phyloP scores from a whole-genome alignment of 1,140 invertebrate genomes.

The Micrasema minimum region DNA sequence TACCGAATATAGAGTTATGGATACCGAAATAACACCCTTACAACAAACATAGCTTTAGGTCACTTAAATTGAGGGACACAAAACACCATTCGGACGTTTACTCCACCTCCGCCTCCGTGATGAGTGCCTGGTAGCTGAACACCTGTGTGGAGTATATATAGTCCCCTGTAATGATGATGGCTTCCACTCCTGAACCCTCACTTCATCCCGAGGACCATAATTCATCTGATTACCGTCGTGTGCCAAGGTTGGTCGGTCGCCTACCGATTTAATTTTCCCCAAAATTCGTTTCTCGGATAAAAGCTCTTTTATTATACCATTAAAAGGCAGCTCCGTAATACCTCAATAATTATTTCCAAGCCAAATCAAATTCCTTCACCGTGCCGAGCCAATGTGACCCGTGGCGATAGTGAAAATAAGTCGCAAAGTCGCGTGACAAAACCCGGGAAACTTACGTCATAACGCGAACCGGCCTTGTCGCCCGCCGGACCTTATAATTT shows the following conservation, averaged over 20 bases:
- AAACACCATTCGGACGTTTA: constrained; percentile 17
- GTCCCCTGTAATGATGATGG: constrained; percentile 15
- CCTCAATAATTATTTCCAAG: constrained; percentile 32
- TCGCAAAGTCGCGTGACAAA: constrained; percentile 29
- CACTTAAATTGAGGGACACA: constrained; percentile 11
- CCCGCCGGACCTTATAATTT: constrained; percentile 51
- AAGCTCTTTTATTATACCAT: constrained; percentile 48
- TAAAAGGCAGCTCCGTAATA: constrained; percentile 43
- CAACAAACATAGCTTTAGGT: neutral
- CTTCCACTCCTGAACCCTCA: constrained; percentile 23
- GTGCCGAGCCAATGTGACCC: constrained; percentile 13
- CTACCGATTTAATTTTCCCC: constrained; percentile 27
- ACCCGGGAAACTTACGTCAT: constrained; percentile 2
- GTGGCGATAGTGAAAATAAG: constrained; percentile 5
- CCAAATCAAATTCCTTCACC: constrained; percentile 3
- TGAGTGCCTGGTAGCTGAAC: constrained; percentile 9
- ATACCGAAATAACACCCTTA: no score
- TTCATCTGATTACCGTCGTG: constrained; percentile 46
- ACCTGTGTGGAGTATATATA: constrained; percentile 5
- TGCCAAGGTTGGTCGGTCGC: constrained; percentile 32
- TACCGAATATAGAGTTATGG: no score
- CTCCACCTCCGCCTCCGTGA: neutral
- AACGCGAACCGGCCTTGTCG: constrained; percentile 1
- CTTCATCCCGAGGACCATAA: constrained; percentile 33
- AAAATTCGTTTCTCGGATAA: constrained; percentile 44